phyloP scores from a whole-genome alignment of 1,140 invertebrate genomes.

The Zaprionus kolodkinae region DNA sequence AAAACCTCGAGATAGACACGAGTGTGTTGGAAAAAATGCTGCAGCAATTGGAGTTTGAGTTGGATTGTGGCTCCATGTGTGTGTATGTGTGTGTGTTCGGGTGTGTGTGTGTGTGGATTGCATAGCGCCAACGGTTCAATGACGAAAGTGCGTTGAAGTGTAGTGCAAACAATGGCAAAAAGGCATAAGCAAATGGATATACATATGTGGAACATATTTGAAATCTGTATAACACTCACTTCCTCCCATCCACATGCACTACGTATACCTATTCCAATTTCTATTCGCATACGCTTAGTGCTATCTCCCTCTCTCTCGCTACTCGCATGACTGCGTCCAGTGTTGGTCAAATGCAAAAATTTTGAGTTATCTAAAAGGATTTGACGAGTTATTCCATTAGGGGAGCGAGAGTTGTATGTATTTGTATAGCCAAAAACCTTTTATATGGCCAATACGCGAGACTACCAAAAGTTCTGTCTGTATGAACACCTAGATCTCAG shows the following conservation, averaged over 20 bases:
- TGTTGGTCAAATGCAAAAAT: conserved; percentile 3
- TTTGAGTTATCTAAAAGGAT: conserved; percentile 18
- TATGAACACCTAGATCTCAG: too few relatives aligned
- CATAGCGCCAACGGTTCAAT: conserved; percentile 65
- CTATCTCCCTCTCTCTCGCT: neutral
- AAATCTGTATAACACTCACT: conserved; percentile 34
- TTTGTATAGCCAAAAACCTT: neutral
- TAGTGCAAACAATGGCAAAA: conserved; percentile 76
- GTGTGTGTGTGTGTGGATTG: conserved; percentile 23
- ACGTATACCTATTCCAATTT: conserved; percentile 2
- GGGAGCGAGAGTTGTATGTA: neutral
- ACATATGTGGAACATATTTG: conserved; percentile 49
- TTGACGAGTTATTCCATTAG: neutral
- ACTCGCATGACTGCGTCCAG: conserved; percentile 32
- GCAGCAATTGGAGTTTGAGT: conserved; percentile 39
- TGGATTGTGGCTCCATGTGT: conserved; percentile 6
- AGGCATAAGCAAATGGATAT: conserved; percentile 67
- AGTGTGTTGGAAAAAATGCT: conserved; percentile 40
- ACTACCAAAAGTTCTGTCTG: too few relatives aligned
- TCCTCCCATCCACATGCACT: neutral
- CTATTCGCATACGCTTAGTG: conserved; percentile 15
- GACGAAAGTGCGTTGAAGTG: conserved; percentile 81
- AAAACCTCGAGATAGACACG: conserved; percentile 54
- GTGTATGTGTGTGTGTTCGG: neutral
- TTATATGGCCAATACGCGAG: neutral